phyloP scores from a whole-genome alignment of 2,888 invertebrate species.

The Hylaea fasciaria region DNA sequence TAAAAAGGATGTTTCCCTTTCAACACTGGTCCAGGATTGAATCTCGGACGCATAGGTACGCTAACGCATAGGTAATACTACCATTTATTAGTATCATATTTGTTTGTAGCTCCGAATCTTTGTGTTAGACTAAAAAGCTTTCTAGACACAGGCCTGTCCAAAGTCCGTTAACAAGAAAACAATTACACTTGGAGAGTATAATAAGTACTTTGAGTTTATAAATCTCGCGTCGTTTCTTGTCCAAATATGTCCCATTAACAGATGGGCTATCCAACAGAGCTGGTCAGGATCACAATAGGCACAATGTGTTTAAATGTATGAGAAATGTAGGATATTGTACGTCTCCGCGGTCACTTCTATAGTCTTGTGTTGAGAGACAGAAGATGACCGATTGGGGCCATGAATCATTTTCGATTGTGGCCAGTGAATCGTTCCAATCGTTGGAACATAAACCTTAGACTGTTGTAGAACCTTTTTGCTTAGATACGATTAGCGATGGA shows the following conservation, averaged over 20 bases:
- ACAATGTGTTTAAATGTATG: conserved; percentile 25
- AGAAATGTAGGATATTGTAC: conserved; percentile 20
- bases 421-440: background rate
- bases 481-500: no score
- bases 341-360: conserved; percentile 25
- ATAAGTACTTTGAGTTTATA: conserved; percentile 60
- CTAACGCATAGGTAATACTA: no score
- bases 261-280: conserved; percentile 56
- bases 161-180: no score
- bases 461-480: no score
- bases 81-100: no score
- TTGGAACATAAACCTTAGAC: background rate
- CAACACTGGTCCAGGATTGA: no score
- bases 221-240: conserved; percentile 67
- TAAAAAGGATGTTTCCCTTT: no score
- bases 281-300: conserved; percentile 30
- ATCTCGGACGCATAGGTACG: no score
- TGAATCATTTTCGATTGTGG: conserved; percentile 14
- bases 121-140: no score
- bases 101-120: no score
- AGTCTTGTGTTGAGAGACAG: conserved; percentile 25
- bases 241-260: conserved; percentile 82
- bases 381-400: conserved; percentile 28
- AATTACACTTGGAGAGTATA: no score
- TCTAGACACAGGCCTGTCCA: no score